phyloP scores from a whole-genome alignment of 2,888 invertebrate genomes.

The Mythimna pallens region DNA sequence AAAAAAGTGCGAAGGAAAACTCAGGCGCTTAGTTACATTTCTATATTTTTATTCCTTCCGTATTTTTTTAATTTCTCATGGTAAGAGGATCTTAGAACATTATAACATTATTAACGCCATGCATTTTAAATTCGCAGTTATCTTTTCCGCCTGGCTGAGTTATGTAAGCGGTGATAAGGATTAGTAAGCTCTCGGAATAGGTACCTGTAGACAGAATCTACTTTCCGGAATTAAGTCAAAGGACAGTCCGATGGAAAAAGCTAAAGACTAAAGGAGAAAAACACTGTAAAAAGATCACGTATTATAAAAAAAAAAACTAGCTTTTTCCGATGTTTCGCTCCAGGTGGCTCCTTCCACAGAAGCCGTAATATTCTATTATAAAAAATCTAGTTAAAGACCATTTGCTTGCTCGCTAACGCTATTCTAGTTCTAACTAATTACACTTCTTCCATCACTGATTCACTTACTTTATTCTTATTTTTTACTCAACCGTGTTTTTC shows the following conservation, averaged over 20 bases:
- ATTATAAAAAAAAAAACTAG: too few species aligned
- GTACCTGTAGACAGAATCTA: background rate
- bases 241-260: too few species aligned
- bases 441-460: too few species aligned
- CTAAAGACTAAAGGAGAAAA: background rate
- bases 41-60: slow-evolving; percentile 30
- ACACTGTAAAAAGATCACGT: too few species aligned
- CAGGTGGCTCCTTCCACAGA: too few species aligned
- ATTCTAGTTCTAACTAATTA: too few species aligned
- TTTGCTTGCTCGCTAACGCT: too few species aligned
- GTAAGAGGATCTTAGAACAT: slow-evolving; percentile 18
- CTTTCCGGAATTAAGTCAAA: background rate
- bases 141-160: slow-evolving; percentile 2
- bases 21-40: slow-evolving; percentile 36
- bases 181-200: background rate
- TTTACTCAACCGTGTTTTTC: too few species aligned
- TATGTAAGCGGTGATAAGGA: background rate
- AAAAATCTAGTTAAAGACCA: too few species aligned
- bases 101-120: slow-evolving; percentile 36
- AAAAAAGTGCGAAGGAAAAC: slow-evolving; percentile 30
- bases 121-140: slow-evolving; percentile 27
- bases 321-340: too few species aligned
- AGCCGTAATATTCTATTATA: too few species aligned
- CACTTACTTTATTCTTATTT: too few species aligned
- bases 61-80: slow-evolving; percentile 39